Base-by-base conservation (phyloP, 2,888 invertebrate genomes). In the Rhagonycha lutea region DNA sequence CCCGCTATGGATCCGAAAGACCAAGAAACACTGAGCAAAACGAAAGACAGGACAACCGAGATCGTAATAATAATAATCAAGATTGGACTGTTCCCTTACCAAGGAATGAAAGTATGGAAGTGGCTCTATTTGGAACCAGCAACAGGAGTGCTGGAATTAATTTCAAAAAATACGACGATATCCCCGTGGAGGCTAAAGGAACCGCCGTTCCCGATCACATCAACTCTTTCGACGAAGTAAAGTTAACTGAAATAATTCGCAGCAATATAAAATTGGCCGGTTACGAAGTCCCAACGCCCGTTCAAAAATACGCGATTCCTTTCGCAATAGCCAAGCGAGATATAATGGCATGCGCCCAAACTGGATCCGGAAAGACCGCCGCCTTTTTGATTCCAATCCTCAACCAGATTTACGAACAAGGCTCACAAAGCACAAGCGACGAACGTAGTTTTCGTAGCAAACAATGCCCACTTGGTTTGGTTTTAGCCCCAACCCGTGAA, bases 151-250 rank as follows among this genome's bases (percentile, higher is more conserved):
- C 18, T 18, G 2, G 18, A 18, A 18, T 18, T 18, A 18, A 18
- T 18, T 18, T 18, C 18, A 18, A 18, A 91, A 99, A 99, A 90
- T 99, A 99, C 90, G 99, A 99, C 92, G 99, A 99, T 92, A 99
- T 99, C 89, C 99, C 99, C 87, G 99, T 99, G 88, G 98, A 99
- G 91, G 98, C 98, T 88, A 98, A 98, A 89, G 99, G 99, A 80
- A 96, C 97, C 81, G 93, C 95, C 88, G 95, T 97, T 86, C 99
- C 99, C 84, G 89, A 92, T 83, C 94, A 95, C 18, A 2, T 18
- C 18, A 18, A 18, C 18, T 18, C 18, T 18, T 97, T 97, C 90
- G 95, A 97, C 89, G 98, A 98, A 90, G 94, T 97, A 90, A 94
- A 96, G 92, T 92, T 98, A 94, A 98, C 98, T 89, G 97, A 98